phyloP scores from a whole-genome alignment of 1,140 invertebrate species.

The Zeugodacus cucurbitae region DNA sequence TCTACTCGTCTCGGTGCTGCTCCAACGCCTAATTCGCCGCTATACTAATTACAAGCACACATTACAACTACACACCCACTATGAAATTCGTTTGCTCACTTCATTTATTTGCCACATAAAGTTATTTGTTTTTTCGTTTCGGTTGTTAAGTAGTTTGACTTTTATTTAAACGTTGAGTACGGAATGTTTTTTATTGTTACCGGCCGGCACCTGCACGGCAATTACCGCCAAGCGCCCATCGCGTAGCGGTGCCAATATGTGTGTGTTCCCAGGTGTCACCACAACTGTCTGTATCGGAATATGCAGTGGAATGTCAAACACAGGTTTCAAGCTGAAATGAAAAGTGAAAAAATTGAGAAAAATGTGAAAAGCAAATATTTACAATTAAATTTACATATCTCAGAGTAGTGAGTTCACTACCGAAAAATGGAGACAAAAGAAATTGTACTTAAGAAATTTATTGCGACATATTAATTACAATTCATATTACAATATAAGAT shows the following conservation, averaged over 20 bases:
- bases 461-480: too few species aligned
- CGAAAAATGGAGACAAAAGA: neutral
- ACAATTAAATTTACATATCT: neutral
- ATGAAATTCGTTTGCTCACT: neutral
- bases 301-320: constrained; percentile 71
- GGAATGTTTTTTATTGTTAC: constrained; percentile 62
- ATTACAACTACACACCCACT: neutral
- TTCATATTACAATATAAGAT: too few species aligned
- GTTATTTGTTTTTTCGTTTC: neutral
- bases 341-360: neutral
- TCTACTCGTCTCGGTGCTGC: neutral
- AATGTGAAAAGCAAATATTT: neutral
- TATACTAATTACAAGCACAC: too few species aligned
- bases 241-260: constrained; percentile 71
- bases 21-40: too few species aligned
- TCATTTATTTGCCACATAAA: neutral
- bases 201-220: constrained; percentile 57
- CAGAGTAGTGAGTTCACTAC: neutral
- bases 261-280: constrained; percentile 71
- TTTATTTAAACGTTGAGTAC: constrained; percentile 60
- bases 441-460: too few species aligned
- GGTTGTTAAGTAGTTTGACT: neutral
- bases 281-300: constrained; percentile 71
- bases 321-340: constrained; percentile 65
- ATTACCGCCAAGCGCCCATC: constrained; percentile 74